A percentile compares a stretch with the other conserved stretches of the same genome.
Evolutionary conservation across 1,140 invertebrate genomes (phyloP).

Genomic region (Idris sp.): DNA sequence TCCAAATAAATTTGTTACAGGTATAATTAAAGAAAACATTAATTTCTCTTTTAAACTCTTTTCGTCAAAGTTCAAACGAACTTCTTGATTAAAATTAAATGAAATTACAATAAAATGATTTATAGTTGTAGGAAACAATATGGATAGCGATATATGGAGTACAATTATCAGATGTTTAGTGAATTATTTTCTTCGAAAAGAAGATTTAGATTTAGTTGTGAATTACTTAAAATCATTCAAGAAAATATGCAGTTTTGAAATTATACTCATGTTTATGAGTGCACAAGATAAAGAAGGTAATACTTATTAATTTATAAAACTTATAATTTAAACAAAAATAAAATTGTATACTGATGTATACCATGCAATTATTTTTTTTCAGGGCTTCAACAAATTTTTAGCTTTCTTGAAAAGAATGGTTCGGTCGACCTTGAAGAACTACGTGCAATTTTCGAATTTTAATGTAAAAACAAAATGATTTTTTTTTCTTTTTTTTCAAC

Average conservation of each 20-base stretch:
- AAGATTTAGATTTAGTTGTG: conserved; percentile 50
- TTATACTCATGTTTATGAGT: conserved; percentile 65
- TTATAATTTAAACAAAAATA: no score
- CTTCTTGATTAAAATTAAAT: no score
- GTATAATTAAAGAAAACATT: no score
- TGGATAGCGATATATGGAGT: conserved; percentile 67
- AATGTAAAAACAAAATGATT: conserved; percentile 4
- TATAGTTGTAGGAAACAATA: conserved; percentile 66
- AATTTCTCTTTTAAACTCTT: no score
- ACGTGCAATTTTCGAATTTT: conserved; percentile 40
- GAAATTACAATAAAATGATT: no score
- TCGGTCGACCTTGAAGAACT: conserved; percentile 22
- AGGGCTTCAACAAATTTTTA: conserved; percentile 61
- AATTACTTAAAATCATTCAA: conserved; percentile 56
- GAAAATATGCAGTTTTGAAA: conserved; percentile 62
- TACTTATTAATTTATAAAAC: no score
- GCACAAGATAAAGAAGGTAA: conserved; percentile 65
- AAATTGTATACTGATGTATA: no score
- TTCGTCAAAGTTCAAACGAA: no score
- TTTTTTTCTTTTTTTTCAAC: no score
- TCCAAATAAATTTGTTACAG: conserved; percentile 54
- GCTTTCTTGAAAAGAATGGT: conserved; percentile 56
- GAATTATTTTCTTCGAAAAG: conserved; percentile 57
- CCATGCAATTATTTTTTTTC: no score
- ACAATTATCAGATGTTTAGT: conserved; percentile 65